These are phyloP conservation scores for Belonocnema kinseyi DNA, from an alignment of 1,140 invertebrate species.

Conservation along the genomic window DNA sequence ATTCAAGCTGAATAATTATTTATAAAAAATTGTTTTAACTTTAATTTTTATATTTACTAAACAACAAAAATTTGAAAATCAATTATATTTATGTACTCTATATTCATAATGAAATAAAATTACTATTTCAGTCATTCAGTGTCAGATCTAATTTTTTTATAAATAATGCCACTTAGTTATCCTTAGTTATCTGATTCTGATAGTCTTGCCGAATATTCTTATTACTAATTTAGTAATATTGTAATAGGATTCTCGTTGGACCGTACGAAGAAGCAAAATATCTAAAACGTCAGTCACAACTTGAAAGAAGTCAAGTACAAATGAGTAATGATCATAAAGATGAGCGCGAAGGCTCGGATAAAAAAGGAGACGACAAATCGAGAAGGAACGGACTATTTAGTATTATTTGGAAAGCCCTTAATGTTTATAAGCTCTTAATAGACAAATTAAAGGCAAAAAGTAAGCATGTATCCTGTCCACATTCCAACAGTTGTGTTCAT, in stretches of 20 bases:
- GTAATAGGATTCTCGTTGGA: conserved; percentile 78
- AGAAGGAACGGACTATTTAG: conserved; percentile 55
- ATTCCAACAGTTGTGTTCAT: conserved; percentile 79
- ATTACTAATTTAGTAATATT: too few relatives aligned
- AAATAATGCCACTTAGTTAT: too few relatives aligned
- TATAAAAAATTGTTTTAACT: too few relatives aligned
- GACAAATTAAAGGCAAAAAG: conserved; percentile 73
- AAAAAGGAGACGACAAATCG: conserved; percentile 42
- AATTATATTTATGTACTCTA: too few relatives aligned
- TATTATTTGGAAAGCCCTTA: conserved; percentile 71
- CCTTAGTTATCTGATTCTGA: too few relatives aligned
- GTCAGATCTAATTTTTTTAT: too few relatives aligned
- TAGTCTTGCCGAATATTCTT: too few relatives aligned
- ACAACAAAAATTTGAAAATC: too few relatives aligned
- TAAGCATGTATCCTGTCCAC: conserved; percentile 78
- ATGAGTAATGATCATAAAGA: conserved; percentile 47
- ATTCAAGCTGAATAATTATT: too few relatives aligned
- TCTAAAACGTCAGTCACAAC: conserved; percentile 39
- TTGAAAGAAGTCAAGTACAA: conserved; percentile 2
- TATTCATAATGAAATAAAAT: too few relatives aligned
- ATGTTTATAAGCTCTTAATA: conserved; percentile 73
- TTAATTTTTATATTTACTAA: too few relatives aligned
- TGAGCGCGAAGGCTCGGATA: conserved; percentile 36
- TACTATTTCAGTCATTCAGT: too few relatives aligned
- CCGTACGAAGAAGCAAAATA: conserved; percentile 76